Percentiles rank a stretch among this genome's conserved stretches.
Evolutionary conservation across 2,113 vertebrate species (phyloP).

Genomic region (Numenius arquata): DNA sequence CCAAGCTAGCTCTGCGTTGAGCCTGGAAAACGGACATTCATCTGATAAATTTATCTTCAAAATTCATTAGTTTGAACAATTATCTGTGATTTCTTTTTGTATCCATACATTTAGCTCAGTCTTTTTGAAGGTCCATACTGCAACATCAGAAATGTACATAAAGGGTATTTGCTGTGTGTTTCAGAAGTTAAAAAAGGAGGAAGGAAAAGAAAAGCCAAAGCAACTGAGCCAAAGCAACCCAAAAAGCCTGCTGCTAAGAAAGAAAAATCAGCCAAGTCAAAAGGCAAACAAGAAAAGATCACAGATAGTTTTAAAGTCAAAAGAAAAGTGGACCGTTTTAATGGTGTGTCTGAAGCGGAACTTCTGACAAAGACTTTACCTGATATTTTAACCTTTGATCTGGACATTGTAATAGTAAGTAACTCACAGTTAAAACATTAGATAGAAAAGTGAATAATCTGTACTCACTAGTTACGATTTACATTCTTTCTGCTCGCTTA

Average conservation of each 20-base stretch:
- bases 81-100: not conserved
- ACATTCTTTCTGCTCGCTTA: not conserved
- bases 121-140: not conserved
- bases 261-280: conserved; percentile 75
- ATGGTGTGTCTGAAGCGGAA: conserved; percentile 95
- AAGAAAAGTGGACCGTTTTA: conserved; percentile 96
- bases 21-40: not conserved
- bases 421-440: not conserved
- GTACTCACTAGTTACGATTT: not conserved
- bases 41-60: no score
- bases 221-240: conserved; percentile 68
- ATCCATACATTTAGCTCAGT: not conserved
- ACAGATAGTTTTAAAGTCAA: conserved; percentile 95
- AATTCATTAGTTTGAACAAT: no score
- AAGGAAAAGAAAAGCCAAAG: conserved; percentile 80
- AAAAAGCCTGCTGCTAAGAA: conserved; percentile 70
- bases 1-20: not conserved
- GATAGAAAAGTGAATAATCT: not conserved
- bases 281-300: conserved; percentile 96
- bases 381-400: conserved; percentile 92
- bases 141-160: not conserved
- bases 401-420: conserved; percentile 98
- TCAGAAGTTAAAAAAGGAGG: conserved; percentile 81
- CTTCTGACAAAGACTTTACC: conserved; percentile 95
- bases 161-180: conserved; percentile 31